Conservation (phyloP, 2,888 invertebrate species). For the Chymomyza amoena region DNA sequence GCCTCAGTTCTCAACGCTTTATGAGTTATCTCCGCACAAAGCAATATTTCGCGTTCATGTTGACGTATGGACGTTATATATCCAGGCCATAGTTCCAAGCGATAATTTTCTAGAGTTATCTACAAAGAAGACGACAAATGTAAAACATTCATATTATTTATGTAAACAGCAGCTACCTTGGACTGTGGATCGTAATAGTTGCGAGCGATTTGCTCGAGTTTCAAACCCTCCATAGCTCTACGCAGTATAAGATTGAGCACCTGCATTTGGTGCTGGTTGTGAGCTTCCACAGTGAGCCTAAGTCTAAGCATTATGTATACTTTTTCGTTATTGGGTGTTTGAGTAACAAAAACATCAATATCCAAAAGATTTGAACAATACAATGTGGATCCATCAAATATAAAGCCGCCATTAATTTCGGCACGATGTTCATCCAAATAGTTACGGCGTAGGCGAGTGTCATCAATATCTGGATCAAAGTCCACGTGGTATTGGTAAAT, state of each 20-base stretch:
- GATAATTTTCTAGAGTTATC: slow-evolving; percentile 79
- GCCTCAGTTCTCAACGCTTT: slow-evolving; percentile 91
- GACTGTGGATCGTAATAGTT: slow-evolving; percentile 86
- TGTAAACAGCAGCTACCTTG: slow-evolving; percentile 79
- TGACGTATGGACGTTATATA: slow-evolving; percentile 90
- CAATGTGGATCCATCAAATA: slow-evolving; percentile 88
- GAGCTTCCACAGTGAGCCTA: slow-evolving; percentile 82
- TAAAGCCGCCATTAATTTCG: slow-evolving; percentile 81
- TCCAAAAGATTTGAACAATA: slow-evolving; percentile 82
- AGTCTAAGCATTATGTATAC: slow-evolving; percentile 80
- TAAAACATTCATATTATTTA: not conserved
- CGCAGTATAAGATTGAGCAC: slow-evolving; percentile 89
- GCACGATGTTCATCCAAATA: slow-evolving; percentile 81
- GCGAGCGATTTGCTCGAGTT: slow-evolving; percentile 85
- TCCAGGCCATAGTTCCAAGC: slow-evolving; percentile 89
- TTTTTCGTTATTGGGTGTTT: slow-evolving; percentile 80
- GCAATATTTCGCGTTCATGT: slow-evolving; percentile 86
- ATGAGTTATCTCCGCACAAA: slow-evolving; percentile 89
- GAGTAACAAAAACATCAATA: too few relatives aligned
- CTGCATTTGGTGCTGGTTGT: slow-evolving; percentile 87
- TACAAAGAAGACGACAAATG: slow-evolving; percentile 20
- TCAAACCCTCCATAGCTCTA: slow-evolving; percentile 80
- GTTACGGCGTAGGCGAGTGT: slow-evolving; percentile 82
- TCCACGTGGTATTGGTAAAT: slow-evolving; percentile 88
- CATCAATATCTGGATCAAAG: slow-evolving; percentile 86